These are phyloP conservation scores for Lysiphlebus fabarum DNA, from an alignment of 1,140 invertebrate genomes.

Conservation along the genomic window DNA sequence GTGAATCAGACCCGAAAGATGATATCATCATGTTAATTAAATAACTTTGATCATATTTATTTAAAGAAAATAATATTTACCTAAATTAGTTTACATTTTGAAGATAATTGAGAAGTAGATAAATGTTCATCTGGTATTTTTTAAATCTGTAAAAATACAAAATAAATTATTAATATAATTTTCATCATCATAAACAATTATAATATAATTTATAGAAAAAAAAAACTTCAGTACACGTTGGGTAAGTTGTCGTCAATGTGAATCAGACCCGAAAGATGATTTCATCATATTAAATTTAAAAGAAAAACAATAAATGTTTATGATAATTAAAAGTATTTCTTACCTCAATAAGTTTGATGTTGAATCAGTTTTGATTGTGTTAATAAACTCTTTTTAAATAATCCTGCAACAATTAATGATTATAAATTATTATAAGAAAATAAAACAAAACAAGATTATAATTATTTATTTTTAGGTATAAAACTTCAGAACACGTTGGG, in stretches of 20 bases:
- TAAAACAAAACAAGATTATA: no score
- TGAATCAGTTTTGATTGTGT: no score
- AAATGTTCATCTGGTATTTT: background rate
- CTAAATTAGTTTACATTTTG: no score
- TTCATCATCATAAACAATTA: no score
- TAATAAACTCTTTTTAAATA: no score
- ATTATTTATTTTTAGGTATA: no score
- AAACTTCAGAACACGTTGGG: constrained; percentile 18
- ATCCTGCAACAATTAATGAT: no score
- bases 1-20: constrained; percentile 44
- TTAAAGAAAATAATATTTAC: no score
- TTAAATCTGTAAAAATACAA: background rate
- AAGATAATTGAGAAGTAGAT: constrained; percentile 2
- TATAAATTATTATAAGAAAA: no score
- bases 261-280: constrained; percentile 25
- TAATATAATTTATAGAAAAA: no score
- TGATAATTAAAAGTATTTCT: background rate
- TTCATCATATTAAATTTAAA: constrained; percentile 15
- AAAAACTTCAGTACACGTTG: constrained; percentile 19
- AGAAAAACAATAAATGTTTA: no score
- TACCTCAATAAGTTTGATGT: background rate
- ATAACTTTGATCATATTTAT: no score
- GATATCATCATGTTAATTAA: constrained; percentile 26
- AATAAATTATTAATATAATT: constrained; percentile 1
- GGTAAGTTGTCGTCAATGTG: constrained; percentile 19